Base-by-base conservation (phyloP, 2,797 vertebrate genomes). In the Acrossocheilus wenchowensis region DNA sequence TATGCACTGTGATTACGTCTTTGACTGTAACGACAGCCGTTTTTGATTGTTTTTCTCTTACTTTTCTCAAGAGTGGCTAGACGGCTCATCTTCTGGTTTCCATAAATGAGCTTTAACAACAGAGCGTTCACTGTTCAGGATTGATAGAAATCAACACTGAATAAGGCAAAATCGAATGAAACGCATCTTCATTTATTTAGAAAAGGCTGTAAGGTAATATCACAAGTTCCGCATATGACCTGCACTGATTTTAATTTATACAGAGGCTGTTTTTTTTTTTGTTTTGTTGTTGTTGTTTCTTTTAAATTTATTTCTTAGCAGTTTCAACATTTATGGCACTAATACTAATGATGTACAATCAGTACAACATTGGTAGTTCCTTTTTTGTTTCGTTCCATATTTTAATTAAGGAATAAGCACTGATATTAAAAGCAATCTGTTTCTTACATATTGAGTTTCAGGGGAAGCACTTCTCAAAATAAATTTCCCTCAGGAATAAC, bases 1-100 rank as follows among this genome's bases (percentile, higher is more conserved):
- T 93, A 93, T 92, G 94, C 95, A 95, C 95, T 95, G 95, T 96
- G 94, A 94, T 93, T 92, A 92, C 92, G 92, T 93, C 91, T 93
- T 93, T 93, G 93, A 93, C 94, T 94, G 91, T 92, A 92, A 93
- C 91, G 94, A 94, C 95, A 96, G 85, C 94, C 95, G 85, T 93
- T 93, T 88, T 87, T 82, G 50, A 69, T 69, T 21, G 89, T 89
- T 89, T 30, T 88, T 90, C 90, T 92, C 90, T 93, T 60, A 87
- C 77, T 91, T 86, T 87, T 86, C 84, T 79, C 83, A 88, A 85
- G 81, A 89, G 71, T 86, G 85, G 83, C 86, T 83, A 87, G 82
- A 89, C 81, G 85, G 85, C 88, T 87, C 78, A 75, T 87, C 73
- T 69, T 89, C 82, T 87, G 45, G 73, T 87, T 83, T 86, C 41